Conservation (phyloP, 1,140 invertebrate species). For the Diuraphis noxia region DNA sequence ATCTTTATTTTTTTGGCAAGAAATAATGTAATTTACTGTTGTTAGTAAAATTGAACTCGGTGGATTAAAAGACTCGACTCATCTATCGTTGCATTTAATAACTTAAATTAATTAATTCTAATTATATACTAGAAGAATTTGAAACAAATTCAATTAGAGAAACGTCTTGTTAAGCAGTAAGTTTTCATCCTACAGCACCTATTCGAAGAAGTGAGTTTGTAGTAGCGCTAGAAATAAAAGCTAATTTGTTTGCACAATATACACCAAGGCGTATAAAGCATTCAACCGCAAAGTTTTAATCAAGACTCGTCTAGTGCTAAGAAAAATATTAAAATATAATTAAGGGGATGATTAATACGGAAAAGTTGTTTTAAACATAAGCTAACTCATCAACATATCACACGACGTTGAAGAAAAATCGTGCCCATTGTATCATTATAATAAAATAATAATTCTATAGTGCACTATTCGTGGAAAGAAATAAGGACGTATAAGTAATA, state of each 20-base stretch:
- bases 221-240: neutral
- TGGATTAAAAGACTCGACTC: neutral
- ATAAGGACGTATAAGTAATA: no score
- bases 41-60: no score
- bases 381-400: no score
- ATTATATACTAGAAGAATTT: neutral
- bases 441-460: no score
- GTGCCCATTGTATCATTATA: no score
- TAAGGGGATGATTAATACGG: no score
- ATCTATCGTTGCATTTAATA: neutral
- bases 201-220: neutral
- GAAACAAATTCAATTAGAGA: neutral
- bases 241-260: conserved; percentile 3
- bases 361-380: no score
- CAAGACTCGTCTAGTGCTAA: neutral
- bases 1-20: no score
- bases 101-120: neutral
- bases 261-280: neutral
- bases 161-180: neutral
- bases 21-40: no score
- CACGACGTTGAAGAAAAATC: no score
- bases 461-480: no score
- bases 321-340: neutral
- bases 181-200: neutral
- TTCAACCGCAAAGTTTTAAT: neutral